Percentiles rank a stretch among this genome's conserved stretches.
These are phyloP conservation scores for Elanoides forficatus DNA, from an alignment of 2,113 vertebrate species.

Conservation along the genomic window DNA sequence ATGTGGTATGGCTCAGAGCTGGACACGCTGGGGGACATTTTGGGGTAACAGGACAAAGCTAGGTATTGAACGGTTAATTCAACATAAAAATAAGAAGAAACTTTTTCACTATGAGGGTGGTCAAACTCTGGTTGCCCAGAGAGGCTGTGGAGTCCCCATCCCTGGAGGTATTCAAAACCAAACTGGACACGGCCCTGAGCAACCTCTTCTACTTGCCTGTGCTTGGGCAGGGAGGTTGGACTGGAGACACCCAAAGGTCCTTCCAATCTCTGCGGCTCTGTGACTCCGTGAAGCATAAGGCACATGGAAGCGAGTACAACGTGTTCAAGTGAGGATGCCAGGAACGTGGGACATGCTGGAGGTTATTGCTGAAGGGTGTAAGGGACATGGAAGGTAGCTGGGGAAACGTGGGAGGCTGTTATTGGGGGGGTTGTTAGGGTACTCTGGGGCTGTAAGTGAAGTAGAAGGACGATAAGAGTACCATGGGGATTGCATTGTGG, in stretches of 20 bases:
- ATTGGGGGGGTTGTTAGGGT: not conserved
- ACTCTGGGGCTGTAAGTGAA: not conserved
- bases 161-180: not conserved
- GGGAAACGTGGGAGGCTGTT: not conserved
- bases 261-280: not conserved
- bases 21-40: not conserved
- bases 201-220: not conserved
- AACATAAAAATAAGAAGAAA: not conserved
- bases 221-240: not conserved
- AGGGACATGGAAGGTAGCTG: not conserved
- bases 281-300: not conserved
- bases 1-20: not conserved
- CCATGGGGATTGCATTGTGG: not conserved
- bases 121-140: not conserved
- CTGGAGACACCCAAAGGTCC: not conserved
- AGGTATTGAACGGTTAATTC: not conserved
- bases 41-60: not conserved
- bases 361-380: accelerated
- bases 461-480: not conserved
- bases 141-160: not conserved
- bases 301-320: not conserved
- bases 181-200: not conserved
- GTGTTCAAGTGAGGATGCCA: not conserved
- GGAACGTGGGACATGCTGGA: not conserved
- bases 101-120: accelerated